phyloP scores from a whole-genome alignment of 1,140 invertebrate species.

The Kradibia gibbosae region DNA sequence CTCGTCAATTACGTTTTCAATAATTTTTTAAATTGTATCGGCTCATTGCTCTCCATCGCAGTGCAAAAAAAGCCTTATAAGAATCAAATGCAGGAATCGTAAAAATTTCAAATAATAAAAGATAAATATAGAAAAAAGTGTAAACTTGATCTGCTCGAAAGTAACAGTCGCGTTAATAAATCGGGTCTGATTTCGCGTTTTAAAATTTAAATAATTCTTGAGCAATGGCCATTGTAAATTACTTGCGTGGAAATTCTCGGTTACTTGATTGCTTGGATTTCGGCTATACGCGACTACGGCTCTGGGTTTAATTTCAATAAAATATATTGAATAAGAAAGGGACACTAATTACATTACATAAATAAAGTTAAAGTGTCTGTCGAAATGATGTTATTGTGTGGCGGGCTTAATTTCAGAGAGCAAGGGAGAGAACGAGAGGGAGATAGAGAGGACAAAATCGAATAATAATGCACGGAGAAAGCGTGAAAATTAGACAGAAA shows the following conservation, averaged over 20 bases:
- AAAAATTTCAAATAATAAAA: not conserved
- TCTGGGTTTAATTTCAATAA: not conserved
- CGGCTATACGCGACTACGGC: not conserved
- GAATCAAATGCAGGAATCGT: not conserved
- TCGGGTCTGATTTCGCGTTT: not conserved
- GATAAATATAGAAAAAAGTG: not conserved
- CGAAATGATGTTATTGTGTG: too few relatives aligned
- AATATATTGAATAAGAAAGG: too few relatives aligned
- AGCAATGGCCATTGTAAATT: not conserved
- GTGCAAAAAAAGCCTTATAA: not conserved
- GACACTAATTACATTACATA: too few relatives aligned
- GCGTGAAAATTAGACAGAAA: too few relatives aligned
- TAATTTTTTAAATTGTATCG: not conserved
- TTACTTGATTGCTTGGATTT: too few relatives aligned
- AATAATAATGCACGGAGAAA: too few relatives aligned
- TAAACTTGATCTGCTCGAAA: not conserved
- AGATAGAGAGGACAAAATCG: too few relatives aligned
- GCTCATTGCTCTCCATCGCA: not conserved
- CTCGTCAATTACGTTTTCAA: not conserved
- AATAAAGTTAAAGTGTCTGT: too few relatives aligned
- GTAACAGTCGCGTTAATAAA: not conserved
- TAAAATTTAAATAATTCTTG: not conserved
- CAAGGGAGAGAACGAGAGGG: too few relatives aligned
- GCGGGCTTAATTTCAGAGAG: too few relatives aligned
- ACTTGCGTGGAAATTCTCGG: not conserved